Conservation (phyloP, 2,888 invertebrate genomes). For the Podabrus alpinus region DNA sequence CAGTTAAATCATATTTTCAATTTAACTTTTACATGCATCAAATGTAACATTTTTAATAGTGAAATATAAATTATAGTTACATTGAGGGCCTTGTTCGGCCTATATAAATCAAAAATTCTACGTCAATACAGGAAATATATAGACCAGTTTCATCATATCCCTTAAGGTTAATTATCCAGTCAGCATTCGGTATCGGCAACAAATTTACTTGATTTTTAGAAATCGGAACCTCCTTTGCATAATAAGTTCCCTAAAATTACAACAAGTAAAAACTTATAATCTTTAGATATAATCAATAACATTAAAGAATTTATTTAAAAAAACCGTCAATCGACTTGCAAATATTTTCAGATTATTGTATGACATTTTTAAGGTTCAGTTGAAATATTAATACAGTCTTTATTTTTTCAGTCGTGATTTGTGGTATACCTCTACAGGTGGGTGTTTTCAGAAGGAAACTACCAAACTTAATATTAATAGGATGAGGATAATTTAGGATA, state of each 20-base stretch:
- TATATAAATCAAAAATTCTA: conserved; percentile 26
- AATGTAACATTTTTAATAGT: background rate
- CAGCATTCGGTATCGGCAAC: conserved; percentile 41
- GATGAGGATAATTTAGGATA: background rate
- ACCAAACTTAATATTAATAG: background rate
- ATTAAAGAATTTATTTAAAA: too few species aligned
- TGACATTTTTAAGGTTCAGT: background rate
- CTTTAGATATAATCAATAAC: background rate
- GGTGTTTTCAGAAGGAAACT: background rate
- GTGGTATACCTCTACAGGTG: background rate
- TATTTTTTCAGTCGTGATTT: background rate
- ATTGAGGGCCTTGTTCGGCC: background rate
- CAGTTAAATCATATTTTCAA: background rate
- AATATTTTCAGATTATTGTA: background rate
- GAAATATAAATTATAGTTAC: background rate
- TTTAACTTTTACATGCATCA: background rate
- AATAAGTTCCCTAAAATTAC: conserved; percentile 39
- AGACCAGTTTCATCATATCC: conserved; percentile 36
- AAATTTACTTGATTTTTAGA: conserved; percentile 33
- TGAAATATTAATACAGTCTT: background rate
- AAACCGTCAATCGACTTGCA: background rate
- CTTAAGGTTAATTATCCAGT: conserved; percentile 42
- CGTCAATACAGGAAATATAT: conserved; percentile 38
- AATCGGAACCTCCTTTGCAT: conserved; percentile 33
- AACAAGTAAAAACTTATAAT: background rate